phyloP scores from a whole-genome alignment of 1,140 invertebrate species.

The Drosophila parabipectinata region DNA sequence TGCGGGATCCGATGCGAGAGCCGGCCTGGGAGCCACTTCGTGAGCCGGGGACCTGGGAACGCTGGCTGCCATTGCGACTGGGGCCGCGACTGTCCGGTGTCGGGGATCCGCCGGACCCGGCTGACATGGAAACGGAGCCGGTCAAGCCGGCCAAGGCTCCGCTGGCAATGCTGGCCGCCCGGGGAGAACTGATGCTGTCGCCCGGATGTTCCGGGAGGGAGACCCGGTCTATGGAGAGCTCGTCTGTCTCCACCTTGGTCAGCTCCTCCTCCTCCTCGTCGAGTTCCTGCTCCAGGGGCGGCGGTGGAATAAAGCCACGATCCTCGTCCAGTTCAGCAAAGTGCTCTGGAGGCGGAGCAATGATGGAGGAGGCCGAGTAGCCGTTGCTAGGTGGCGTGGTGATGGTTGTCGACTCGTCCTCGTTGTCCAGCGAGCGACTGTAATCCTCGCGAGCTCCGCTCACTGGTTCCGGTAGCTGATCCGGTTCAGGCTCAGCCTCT shows the following conservation, averaged over 20 bases:
- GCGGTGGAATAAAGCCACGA: slow-evolving; percentile 62
- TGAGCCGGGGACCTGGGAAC: slow-evolving; percentile 50
- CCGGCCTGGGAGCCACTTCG: slow-evolving; percentile 34
- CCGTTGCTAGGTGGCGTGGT: slow-evolving; percentile 81
- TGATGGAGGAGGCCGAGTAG: slow-evolving; percentile 77
- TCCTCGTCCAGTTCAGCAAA: slow-evolving; percentile 71
- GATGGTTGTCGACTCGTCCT: slow-evolving; percentile 81
- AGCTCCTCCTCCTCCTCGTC: slow-evolving; percentile 62
- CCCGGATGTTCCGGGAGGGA: slow-evolving; percentile 58
- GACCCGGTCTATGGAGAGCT: slow-evolving; percentile 67
- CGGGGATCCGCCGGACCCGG: slow-evolving; percentile 26
- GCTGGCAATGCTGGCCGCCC: slow-evolving; percentile 68
- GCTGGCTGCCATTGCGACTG: slow-evolving; percentile 71
- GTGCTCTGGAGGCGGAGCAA: slow-evolving; percentile 74
- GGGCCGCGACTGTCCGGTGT: slow-evolving; percentile 65
- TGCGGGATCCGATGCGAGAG: slow-evolving; percentile 53
- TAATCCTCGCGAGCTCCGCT: slow-evolving; percentile 54
- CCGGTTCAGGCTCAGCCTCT: slow-evolving; percentile 22
- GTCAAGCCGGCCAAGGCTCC: slow-evolving; percentile 55
- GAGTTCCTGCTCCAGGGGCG: slow-evolving; percentile 40
- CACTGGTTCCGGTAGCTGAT: slow-evolving; percentile 20
- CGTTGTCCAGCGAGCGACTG: slow-evolving; percentile 69
- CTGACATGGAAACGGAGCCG: slow-evolving; percentile 52
- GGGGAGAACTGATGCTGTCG: slow-evolving; percentile 64
- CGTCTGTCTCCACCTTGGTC: slow-evolving; percentile 67